These are phyloP conservation scores for Neotoxoptera formosana DNA, from an alignment of 1,140 invertebrate species.

Conservation along the genomic window DNA sequence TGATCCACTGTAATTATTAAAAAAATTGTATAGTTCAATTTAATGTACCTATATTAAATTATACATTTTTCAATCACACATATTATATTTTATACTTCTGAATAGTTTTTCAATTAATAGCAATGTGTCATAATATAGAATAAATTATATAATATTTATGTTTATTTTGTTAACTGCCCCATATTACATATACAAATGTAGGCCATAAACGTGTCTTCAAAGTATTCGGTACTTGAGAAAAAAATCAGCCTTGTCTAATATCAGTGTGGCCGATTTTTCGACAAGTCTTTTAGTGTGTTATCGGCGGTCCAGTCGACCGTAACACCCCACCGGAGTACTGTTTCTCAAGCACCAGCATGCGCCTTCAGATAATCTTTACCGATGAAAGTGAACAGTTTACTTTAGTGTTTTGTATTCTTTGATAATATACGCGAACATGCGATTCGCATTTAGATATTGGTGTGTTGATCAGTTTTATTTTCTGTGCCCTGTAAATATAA, in stretches of 20 bases:
- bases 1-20: neutral
- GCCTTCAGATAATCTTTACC: slow-evolving; percentile 38
- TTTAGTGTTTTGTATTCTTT: neutral
- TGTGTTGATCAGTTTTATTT: slow-evolving; percentile 35
- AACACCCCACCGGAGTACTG: slow-evolving; percentile 36
- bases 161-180: neutral
- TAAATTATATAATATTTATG: neutral
- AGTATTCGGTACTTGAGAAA: slow-evolving; percentile 38
- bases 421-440: slow-evolving; percentile 32
- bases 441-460: slow-evolving; percentile 31
- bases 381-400: slow-evolving; percentile 27
- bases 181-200: slow-evolving; percentile 23
- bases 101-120: neutral
- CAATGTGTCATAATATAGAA: neutral
- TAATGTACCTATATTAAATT: neutral
- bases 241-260: slow-evolving; percentile 47
- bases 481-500: neutral
- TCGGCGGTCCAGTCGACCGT: slow-evolving; percentile 52
- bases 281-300: slow-evolving; percentile 8
- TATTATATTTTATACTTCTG: neutral
- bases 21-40: neutral
- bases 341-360: slow-evolving; percentile 31
- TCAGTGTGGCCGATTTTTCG: slow-evolving; percentile 31
- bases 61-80: neutral
- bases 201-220: slow-evolving; percentile 33